These are phyloP conservation scores for Pollachius pollachius DNA, from an alignment of 2,113 vertebrate species.

Conservation along the genomic window DNA sequence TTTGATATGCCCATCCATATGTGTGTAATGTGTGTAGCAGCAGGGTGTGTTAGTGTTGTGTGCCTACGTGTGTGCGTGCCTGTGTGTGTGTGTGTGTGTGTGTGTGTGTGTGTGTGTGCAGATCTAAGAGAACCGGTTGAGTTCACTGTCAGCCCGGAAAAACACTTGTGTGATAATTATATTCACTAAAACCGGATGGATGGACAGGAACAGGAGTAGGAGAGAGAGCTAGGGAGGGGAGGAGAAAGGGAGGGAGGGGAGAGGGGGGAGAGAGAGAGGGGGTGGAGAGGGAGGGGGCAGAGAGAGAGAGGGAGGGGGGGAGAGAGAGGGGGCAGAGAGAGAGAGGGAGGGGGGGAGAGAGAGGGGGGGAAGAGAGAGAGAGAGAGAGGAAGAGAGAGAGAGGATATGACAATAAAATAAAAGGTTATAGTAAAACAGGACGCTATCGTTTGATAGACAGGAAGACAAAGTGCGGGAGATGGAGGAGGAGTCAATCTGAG, in stretches of 20 bases:
- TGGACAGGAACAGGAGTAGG: neutral
- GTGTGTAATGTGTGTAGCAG: no score
- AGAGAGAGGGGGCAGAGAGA: slow-evolving; percentile 2
- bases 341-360: neutral
- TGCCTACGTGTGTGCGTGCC: neutral
- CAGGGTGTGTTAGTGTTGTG: neutral
- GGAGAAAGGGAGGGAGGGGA: neutral
- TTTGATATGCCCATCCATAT: no score
- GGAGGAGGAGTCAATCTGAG: no score
- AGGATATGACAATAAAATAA: neutral
- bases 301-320: neutral
- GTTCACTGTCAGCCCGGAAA: neutral
- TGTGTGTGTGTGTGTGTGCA: neutral
- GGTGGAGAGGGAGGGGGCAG: neutral
- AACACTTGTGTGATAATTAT: slow-evolving; percentile 8
- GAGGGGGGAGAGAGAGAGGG: neutral
- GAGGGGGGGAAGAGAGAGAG: neutral
- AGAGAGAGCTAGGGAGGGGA: neutral
- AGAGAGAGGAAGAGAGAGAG: neutral
- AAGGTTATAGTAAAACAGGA: neutral
- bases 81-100: slow-evolving; percentile 1
- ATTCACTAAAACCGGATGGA: neutral
- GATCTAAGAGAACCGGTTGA: neutral
- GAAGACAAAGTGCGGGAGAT: no score
- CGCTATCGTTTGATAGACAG: no score